phyloP scores from a whole-genome alignment of 2,888 invertebrate species.

The Trachelus stipa region DNA sequence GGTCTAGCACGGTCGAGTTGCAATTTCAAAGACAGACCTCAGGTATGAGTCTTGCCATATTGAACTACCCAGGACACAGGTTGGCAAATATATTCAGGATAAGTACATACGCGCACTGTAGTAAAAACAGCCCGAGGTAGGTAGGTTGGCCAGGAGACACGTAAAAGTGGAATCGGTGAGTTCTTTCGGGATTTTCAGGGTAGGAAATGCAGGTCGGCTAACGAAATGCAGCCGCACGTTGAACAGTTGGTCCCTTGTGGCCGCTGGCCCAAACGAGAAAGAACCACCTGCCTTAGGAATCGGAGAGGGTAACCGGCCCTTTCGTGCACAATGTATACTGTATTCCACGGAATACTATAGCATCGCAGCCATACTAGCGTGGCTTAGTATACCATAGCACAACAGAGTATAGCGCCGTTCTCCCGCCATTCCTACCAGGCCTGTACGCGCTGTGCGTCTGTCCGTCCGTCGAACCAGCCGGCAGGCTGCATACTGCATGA shows the following conservation, averaged over 20 bases:
- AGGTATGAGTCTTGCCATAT: neutral
- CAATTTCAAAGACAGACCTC: neutral
- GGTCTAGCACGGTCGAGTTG: neutral
- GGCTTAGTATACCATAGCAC: neutral
- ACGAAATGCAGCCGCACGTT: neutral
- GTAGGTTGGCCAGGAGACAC: neutral
- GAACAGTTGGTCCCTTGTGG: conserved; percentile 1
- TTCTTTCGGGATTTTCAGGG: neutral
- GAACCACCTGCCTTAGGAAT: conserved; percentile 59
- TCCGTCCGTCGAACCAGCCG: conserved; percentile 1
- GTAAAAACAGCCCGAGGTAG: neutral
- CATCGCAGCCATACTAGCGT: neutral
- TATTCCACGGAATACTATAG: neutral
- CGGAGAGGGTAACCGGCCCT: conserved; percentile 1
- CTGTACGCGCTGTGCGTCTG: neutral
- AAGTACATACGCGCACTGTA: neutral
- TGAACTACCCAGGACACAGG: neutral
- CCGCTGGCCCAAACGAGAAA: conserved; percentile 51
- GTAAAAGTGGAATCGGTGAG: neutral
- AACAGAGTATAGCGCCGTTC: neutral
- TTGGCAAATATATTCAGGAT: neutral
- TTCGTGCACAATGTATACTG: neutral
- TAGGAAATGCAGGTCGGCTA: neutral
- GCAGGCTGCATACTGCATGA: conserved; percentile 24
- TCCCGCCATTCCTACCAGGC: neutral